Conservation (phyloP, 2,797 vertebrate species). For the Scleropages formosus region DNA sequence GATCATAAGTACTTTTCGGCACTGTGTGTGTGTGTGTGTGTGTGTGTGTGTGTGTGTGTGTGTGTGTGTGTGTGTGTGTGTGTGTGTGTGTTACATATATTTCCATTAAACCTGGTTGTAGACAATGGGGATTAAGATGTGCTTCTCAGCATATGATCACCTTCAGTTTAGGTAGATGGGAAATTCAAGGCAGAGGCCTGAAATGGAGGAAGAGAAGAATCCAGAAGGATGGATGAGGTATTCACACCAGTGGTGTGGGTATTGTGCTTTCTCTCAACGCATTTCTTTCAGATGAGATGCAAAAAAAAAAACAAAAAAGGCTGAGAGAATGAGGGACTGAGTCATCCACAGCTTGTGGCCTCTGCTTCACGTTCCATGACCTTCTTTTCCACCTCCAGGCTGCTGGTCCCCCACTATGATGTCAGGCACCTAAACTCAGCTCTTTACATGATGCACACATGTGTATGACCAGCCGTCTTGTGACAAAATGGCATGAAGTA, state of each 20-base stretch:
- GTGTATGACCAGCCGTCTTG: slow-evolving; percentile 9
- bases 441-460: slow-evolving; percentile 31
- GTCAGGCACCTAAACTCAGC: slow-evolving; percentile 42
- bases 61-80: too few species aligned
- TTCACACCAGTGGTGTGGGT: neutral
- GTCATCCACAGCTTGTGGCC: slow-evolving; percentile 38
- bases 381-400: slow-evolving; percentile 50
- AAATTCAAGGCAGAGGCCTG: slow-evolving; percentile 8
- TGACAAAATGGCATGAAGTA: slow-evolving; percentile 8
- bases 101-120: too few species aligned
- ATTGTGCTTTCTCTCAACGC: slow-evolving; percentile 25
- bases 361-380: slow-evolving; percentile 46
- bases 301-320: too few species aligned
- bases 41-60: too few species aligned
- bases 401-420: slow-evolving; percentile 39
- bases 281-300: slow-evolving; percentile 9
- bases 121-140: too few species aligned
- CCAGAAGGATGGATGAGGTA: neutral
- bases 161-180: neutral
- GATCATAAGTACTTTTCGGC: too few species aligned
- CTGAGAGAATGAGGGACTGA: slow-evolving; percentile 40
- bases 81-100: too few species aligned
- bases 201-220: neutral
- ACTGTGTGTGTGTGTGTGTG: too few species aligned
- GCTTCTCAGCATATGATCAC: too few species aligned